Evolutionary conservation across 2,888 invertebrate genomes (phyloP), one percentile per base, ranked within the genome.

Genomic region (Ophion ellenae): DNA sequence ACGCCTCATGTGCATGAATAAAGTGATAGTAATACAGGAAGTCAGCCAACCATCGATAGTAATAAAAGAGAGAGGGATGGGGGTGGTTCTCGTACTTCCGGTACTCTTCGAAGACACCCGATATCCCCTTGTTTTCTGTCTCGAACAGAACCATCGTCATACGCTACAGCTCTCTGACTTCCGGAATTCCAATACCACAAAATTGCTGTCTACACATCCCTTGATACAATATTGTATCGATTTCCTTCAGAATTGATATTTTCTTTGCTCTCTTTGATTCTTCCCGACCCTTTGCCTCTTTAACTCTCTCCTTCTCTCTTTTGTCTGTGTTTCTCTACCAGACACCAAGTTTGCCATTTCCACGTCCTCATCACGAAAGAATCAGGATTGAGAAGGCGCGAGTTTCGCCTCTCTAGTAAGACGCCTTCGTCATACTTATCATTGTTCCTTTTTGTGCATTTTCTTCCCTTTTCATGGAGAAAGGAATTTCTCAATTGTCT

Each of bases 161-260:
- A 82, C 82, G 71, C 73, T 64, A 53, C 75, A 74, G 74, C 82
- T 83, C 82, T 74, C 77, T 84, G 83, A 36, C 83, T 83, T 74
- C 40, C 76, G 57, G 66, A 66, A 53, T 66, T 74, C 78, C 87
- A 87, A 87, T 87, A 83, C 84, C 84, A 78, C 87, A 80, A 86
- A 88, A 87, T 87, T 87, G 87, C 87, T 87, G 86, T 88, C 87
- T 87, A 89, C 87, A 88, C 84, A 86, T 86, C 80, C 81, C 85
- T 45, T 63, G 74, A 86, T 85, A 88, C 87, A 86, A 89, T 88
- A 89, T 88, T 87, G 87, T 87, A 88, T 81, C 77, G 81, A 82
- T 80, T 85, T 74, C 63, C 77, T 36, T 9, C n/a, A 20, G 64
- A 80, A 81, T 84, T 81, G 73, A 59, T 57, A 64, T 70, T 79